Evolutionary conservation across 2,113 vertebrate species (phyloP), one percentile per base, ranked within the genome.

Genomic region (Tapirus terrestris): DNA sequence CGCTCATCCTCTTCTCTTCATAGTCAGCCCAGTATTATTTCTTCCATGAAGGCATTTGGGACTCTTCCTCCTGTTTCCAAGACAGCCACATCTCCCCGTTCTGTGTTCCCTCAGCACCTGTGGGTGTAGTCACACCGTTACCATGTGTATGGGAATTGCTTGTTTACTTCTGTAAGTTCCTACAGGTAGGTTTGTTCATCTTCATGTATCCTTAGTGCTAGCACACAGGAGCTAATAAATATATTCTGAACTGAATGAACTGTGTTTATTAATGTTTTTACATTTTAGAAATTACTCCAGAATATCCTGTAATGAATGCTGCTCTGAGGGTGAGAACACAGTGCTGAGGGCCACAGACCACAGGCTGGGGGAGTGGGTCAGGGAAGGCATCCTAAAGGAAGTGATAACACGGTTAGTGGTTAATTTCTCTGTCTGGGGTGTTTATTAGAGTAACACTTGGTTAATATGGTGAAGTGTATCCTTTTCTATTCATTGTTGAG

Each of bases 271-370:
- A 33, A 60, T 23, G 58, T 68, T 60, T 21, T 48, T 10, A 70
- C 13, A 14, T 81, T 86, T 63, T 95, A 58, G 67, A 95, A 93
- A 45, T 61, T 25, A 48, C n/a, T 56, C 18, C n/a, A 31, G 79
- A 63, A 16, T 39, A 53, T 39, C 12, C 8, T 0, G 33, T 2
- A 16, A n/a, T 27, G n/a, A 53, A 3, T 16, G 23, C n/a, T 45
- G 36, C 43, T n/a, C 11, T 7, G n/a, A 21, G 76, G 31, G 23
- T 17, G 13, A 70, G 70, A 25, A n/a, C 51, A 48, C 61, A 0
- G 21, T n/a, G 23, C 51, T 70, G 36, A 12, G 67, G 23, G 8
- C 5, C 5, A 2, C 31, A 20, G 39, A 73, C 8, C 31, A 0
- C 56, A 20, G 39, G 11, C n/a, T 16, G 6, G 60, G 51, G 61